Percentiles rank a stretch among this genome's conserved stretches.
Evolutionary conservation across 2,113 vertebrate genomes (phyloP).

Genomic region (Bufo gargarizans): DNA sequence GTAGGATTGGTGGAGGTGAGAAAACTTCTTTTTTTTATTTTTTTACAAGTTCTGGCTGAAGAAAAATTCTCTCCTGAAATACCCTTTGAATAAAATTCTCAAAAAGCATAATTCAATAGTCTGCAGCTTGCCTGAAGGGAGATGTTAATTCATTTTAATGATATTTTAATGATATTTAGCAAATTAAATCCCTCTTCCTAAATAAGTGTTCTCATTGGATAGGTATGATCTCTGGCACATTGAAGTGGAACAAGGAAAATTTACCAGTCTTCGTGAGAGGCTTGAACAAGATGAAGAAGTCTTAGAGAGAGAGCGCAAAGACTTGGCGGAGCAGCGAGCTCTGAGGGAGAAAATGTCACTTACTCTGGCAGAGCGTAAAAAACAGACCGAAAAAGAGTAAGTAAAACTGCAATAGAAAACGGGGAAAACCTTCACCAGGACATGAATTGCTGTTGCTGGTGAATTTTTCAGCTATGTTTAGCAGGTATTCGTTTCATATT

Average conservation of each 20-base stretch:
- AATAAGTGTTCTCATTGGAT: slow-evolving; percentile 54
- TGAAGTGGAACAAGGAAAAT: slow-evolving; percentile 74
- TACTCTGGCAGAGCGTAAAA: slow-evolving; percentile 64
- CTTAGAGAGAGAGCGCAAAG: slow-evolving; percentile 61
- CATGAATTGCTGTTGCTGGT: background rate
- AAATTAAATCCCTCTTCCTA: background rate
- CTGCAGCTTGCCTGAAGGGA: background rate
- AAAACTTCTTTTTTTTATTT: too few species aligned
- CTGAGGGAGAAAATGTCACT: slow-evolving; percentile 68
- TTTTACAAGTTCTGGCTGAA: too few species aligned
- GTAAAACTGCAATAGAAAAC: background rate
- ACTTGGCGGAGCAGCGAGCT: slow-evolving; percentile 65
- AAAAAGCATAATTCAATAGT: too few species aligned
- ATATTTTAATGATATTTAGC: background rate
- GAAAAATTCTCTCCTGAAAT: too few species aligned
- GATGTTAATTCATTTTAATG: background rate
- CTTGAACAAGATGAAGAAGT: slow-evolving; percentile 67
- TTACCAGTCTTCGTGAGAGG: slow-evolving; percentile 62
- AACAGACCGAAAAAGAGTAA: slow-evolving; percentile 68
- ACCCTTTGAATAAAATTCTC: too few species aligned
- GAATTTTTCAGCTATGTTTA: too few species aligned
- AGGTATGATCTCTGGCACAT: slow-evolving; percentile 76
- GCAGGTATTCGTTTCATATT: background rate
- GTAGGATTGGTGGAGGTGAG: too few species aligned
- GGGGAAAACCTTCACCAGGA: background rate